Conservation (phyloP, 2,113 vertebrate genomes). For the Nothoprocta perdicaria region DNA sequence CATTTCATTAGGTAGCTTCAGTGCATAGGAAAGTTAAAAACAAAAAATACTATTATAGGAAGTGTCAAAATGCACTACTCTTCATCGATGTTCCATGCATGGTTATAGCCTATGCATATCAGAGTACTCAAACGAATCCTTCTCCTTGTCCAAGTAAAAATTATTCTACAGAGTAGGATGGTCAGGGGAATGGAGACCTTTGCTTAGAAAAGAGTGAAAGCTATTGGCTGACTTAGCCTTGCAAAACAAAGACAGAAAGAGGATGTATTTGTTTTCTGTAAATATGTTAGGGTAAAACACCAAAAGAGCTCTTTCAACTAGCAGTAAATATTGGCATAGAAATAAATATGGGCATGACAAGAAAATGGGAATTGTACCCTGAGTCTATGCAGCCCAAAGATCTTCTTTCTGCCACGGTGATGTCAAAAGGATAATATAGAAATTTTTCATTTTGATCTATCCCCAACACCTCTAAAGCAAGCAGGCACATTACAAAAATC, state of each 20-base stretch:
- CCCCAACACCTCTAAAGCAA: neutral
- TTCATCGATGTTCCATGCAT: neutral
- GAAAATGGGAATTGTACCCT: neutral
- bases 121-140: neutral
- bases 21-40: neutral
- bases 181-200: neutral
- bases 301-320: neutral
- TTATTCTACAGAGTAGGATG: neutral
- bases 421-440: neutral
- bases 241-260: neutral
- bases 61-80: neutral
- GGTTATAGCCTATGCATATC: neutral
- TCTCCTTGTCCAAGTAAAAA: neutral
- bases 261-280: neutral
- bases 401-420: neutral
- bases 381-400: neutral
- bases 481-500: conserved; percentile 2
- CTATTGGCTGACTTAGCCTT: neutral
- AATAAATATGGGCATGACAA: neutral
- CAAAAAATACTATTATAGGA: neutral
- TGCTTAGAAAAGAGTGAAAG: conserved; percentile 7
- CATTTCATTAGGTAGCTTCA: neutral
- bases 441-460: neutral
- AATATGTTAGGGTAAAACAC: neutral
- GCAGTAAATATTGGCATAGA: neutral